These are phyloP conservation scores for Pogoniulus pusillus DNA, from an alignment of 2,797 vertebrate species.

Conservation along the genomic window DNA sequence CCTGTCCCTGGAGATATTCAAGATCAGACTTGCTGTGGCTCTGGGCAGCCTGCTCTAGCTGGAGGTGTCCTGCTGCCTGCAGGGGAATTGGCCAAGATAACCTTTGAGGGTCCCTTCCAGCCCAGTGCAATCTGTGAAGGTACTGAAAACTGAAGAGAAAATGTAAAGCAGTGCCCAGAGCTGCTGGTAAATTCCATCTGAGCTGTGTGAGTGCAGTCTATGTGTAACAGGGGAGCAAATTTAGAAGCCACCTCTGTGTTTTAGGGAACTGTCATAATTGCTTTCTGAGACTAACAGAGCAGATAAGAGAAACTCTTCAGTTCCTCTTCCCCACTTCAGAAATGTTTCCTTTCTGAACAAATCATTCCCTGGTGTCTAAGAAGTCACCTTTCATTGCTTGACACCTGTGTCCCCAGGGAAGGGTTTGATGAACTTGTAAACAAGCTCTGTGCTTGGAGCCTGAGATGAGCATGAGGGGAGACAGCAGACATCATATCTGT, in stretches of 20 bases:
- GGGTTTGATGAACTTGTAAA: slow-evolving; percentile 69
- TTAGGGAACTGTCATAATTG: not conserved
- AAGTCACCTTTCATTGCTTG: slow-evolving; percentile 64
- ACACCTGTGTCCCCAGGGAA: slow-evolving; percentile 35
- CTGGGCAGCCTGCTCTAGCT: too few species aligned
- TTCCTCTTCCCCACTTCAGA: not conserved
- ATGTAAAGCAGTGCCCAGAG: not conserved
- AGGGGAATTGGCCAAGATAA: too few species aligned
- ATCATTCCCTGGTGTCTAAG: slow-evolving; percentile 36
- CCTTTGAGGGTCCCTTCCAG: too few species aligned
- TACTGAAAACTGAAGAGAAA: not conserved
- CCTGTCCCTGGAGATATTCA: too few species aligned
- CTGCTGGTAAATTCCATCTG: not conserved
- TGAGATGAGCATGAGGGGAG: slow-evolving; percentile 39
- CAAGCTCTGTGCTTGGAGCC: slow-evolving; percentile 38
- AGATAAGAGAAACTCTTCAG: not conserved
- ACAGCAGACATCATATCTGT: slow-evolving; percentile 54
- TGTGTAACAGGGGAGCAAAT: not conserved
- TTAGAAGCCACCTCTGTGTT: not conserved
- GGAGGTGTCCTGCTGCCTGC: too few species aligned
- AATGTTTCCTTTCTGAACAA: slow-evolving; percentile 31
- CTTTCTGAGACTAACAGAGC: not conserved
- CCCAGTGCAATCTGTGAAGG: not conserved
- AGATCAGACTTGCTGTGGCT: too few species aligned
- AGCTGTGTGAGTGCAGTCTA: not conserved